Percentiles rank a stretch among this genome's conserved stretches.
phyloP scores from a whole-genome alignment of 37 sponge, comb jelly and placozoan genomes.

The Ephydatia muelleri region DNA sequence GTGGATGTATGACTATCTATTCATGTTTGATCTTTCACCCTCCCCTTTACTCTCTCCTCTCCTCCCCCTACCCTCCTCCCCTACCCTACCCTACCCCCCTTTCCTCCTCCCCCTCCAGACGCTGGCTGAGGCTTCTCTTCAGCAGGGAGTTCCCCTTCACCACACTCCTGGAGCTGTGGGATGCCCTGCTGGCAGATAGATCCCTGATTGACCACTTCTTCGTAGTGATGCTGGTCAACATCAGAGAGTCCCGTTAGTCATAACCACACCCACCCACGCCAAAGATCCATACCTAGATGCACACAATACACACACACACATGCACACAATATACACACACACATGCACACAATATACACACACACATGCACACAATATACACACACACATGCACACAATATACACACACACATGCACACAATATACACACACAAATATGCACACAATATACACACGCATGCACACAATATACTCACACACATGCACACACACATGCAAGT shows the following conservation, averaged over 20 bases:
- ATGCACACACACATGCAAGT: too few relatives aligned
- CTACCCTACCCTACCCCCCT: neutral
- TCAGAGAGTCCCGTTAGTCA: slow-evolving; percentile 80
- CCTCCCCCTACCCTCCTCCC: slow-evolving; percentile 2
- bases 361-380: too few relatives aligned
- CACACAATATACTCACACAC: too few relatives aligned
- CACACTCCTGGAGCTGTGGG: slow-evolving; percentile 91
- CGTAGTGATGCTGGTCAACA: slow-evolving; percentile 87
- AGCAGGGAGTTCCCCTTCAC: slow-evolving; percentile 93
- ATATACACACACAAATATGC: too few relatives aligned
- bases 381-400: too few relatives aligned
- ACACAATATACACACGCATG: too few relatives aligned
- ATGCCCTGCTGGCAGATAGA: slow-evolving; percentile 94
- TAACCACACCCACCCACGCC: slow-evolving; percentile 6
- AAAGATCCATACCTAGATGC: too few relatives aligned
- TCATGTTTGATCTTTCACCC: neutral
- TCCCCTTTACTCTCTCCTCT: neutral
- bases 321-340: too few relatives aligned
- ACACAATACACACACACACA: too few relatives aligned
- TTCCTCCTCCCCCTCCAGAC: slow-evolving; percentile 41
- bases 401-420: too few relatives aligned
- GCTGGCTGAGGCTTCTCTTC: slow-evolving; percentile 73
- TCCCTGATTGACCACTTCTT: slow-evolving; percentile 90
- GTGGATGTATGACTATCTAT: too few relatives aligned
- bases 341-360: too few relatives aligned